phyloP scores from a whole-genome alignment of 2,113 vertebrate genomes.

The Aptenodytes forsteri region DNA sequence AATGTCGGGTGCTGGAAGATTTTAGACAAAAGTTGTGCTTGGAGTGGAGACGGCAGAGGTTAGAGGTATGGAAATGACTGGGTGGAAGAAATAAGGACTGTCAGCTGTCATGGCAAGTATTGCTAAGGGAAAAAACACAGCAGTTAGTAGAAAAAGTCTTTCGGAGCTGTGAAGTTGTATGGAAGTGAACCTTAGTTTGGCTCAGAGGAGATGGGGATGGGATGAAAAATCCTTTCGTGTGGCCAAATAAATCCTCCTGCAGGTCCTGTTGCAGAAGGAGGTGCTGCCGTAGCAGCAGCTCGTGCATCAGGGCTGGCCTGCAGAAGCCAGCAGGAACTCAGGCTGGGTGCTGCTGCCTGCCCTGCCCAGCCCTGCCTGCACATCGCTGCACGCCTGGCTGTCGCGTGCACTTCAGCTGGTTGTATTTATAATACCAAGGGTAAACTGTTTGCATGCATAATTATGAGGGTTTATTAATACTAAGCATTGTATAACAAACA shows the following conservation, averaged over 20 bases:
- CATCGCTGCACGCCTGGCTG: background rate
- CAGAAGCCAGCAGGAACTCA: background rate
- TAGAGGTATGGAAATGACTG: background rate
- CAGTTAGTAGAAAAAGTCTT: background rate
- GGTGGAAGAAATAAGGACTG: background rate
- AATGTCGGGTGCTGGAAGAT: background rate
- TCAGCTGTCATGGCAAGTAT: background rate
- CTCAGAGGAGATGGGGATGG: background rate
- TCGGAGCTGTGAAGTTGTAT: background rate
- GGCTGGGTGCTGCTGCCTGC: background rate
- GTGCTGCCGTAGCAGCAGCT: background rate
- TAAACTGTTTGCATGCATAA: background rate
- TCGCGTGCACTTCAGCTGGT: accelerated
- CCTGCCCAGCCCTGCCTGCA: background rate
- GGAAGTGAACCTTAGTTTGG: background rate
- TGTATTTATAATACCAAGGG: background rate
- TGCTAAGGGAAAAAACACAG: background rate
- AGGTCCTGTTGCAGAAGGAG: background rate
- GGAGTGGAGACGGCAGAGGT: background rate
- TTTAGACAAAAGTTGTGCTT: background rate
- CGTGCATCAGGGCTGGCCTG: background rate
- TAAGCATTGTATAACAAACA: background rate
- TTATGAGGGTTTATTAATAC: background rate
- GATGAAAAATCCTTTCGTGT: background rate
- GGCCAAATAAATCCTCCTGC: background rate